Evolutionary conservation across 2,888 invertebrate genomes (phyloP), one percentile per base, ranked within the genome.

Genomic region (Drymonia ruficornis): DNA sequence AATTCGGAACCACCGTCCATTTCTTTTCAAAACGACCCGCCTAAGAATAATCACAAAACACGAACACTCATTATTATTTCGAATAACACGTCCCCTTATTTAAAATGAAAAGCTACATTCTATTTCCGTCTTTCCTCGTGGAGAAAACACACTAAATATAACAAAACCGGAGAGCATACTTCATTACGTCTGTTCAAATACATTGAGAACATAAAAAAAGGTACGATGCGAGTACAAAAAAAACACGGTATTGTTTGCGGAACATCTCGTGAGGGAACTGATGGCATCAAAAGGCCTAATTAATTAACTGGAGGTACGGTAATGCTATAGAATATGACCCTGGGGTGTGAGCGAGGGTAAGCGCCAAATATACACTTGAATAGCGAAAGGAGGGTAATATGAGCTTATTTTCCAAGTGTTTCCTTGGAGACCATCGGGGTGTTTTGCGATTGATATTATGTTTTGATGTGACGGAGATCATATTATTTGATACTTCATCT

Each of bases 301-400:
- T 89, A 88, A 89, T 87, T 87, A 87, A 79, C 74, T 74, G 68
- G 76, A 83, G 81, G 70, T 74, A 69, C 76, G 73, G 67, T 74
- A 71, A 76, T 74, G 68, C 65, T 64, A 66, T 63, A 67, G 69
- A 80, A 76, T 78, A 76, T 72, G 74, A 75, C 77, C 77, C 76
- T 59, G 19, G 70, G 69, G 68, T 64, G 66, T 69, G 63, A 61
- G 69, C 54, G 65, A 65, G 69, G 67, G 67, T 65, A 68, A 67
- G 65, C 63, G 49, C 62, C 65, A 73, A 72, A 73, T 66, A 65
- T 60, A 66, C 65, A 65, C 68, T 74, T 62, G 58, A 62, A 60
- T 53, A 47, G 56, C 55, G 55, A 72, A 65, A 60, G 52, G 58
- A 61, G 49, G 53, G 55, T 58, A 61, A 71, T 63, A 52, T 23